Base-by-base conservation (phyloP, 2,888 invertebrate genomes). In the Euplagia quadripunctaria region DNA sequence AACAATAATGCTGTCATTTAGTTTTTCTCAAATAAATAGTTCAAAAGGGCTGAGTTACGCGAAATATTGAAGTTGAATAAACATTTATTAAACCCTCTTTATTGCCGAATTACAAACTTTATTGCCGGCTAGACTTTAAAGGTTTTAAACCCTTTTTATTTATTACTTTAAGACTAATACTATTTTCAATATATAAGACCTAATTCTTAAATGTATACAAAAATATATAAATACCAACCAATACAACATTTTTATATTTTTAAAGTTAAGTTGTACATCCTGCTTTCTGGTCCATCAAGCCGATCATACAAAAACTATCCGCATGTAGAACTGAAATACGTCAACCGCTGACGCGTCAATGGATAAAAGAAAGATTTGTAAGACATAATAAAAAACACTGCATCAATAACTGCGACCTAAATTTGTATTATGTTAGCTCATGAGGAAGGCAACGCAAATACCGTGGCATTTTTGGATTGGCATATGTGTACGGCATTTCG, bases 401-500 rank as follows among this genome's bases (percentile, higher is more conserved):
- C 42, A 74, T 77, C 75, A 63, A 81, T 78, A 67, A 70, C 61
- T 49, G 58, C 70, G 77, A 73, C 83, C 82, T 75, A 72, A 61
- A 79, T 79, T 64, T 31, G 46, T 65, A 46, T 55, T 52, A 58
- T 71, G n/a, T 16, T 49, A 64, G 49, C 16, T 64, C 58, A 70
- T 70, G 58, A 51, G 66, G 66, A 46, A 64, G 65, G 58, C 52
- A 71, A 69, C 2, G 70, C 61, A 83, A 84, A 84, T 84, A 84
- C 71, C 84, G 74, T 77, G 84, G 78, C 84, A 84, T 84, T 84
- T 82, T 79, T 79, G 71, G 74, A 74, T 71, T 79, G 82, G 73
- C 84, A 79, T 82, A 80, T 80, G 80, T 76, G 79, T 69, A 64
- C 79, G 84, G 70, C 80, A 84, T 85, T 84, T 82, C 64, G 64